Evolutionary conservation across 2,888 invertebrate species (phyloP).

Genomic region (Anarsia innoxiella): DNA sequence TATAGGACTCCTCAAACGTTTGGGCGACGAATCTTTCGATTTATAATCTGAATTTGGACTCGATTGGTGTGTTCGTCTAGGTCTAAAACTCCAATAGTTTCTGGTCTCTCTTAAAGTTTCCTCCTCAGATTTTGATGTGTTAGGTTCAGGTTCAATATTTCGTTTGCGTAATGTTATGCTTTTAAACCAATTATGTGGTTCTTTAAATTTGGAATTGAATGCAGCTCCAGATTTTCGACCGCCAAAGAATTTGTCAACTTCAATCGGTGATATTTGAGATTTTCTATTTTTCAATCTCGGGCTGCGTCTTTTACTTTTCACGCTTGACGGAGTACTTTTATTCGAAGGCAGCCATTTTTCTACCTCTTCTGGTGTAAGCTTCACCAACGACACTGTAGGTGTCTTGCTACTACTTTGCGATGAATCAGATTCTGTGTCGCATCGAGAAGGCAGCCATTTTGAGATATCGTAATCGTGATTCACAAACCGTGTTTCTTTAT

Average conservation of each 20-base stretch:
- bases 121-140: neutral
- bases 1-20: too few relatives aligned
- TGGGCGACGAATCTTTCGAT: neutral
- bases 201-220: too few relatives aligned
- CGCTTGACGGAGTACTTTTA: slow-evolving; percentile 19
- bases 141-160: too few relatives aligned
- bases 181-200: too few relatives aligned
- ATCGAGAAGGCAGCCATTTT: slow-evolving; percentile 26
- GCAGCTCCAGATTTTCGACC: too few relatives aligned
- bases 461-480: neutral
- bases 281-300: slow-evolving; percentile 10
- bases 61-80: neutral
- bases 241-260: slow-evolving; percentile 24
- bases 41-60: slow-evolving; percentile 2
- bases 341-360: slow-evolving; percentile 27
- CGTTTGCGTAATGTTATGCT: too few relatives aligned
- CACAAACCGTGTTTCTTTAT: neutral
- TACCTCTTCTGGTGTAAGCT: neutral
- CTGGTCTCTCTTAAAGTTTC: slow-evolving; percentile 1
- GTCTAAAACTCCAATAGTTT: neutral
- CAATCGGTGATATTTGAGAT: slow-evolving; percentile 45
- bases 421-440: slow-evolving; percentile 19
- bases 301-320: neutral
- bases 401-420: neutral
- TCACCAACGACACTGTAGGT: neutral